These are phyloP conservation scores for Phania funesta DNA, from an alignment of 2,888 invertebrate genomes.

Conservation along the genomic window DNA sequence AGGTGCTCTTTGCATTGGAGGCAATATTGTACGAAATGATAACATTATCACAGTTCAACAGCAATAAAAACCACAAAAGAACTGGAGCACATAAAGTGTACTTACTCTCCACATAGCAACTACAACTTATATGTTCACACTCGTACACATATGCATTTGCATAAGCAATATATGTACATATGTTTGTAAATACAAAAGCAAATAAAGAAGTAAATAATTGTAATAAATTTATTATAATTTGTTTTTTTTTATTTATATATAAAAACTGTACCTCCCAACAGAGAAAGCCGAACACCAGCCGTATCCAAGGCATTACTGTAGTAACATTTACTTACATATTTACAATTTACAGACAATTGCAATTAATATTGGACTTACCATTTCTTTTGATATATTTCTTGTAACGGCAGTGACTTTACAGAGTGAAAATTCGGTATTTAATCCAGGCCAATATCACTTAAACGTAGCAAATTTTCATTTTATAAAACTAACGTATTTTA, in stretches of 20 bases:
- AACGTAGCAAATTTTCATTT: background rate
- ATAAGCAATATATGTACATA: background rate
- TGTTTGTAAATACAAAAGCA: no score
- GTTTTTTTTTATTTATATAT: background rate
- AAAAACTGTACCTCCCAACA: conserved; percentile 19
- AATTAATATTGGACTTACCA: conserved; percentile 49
- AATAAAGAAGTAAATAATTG: background rate
- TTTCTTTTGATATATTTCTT: conserved; percentile 35
- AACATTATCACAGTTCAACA: conserved; percentile 47
- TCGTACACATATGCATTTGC: background rate
- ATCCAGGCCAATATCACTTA: background rate
- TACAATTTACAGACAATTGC: no score
- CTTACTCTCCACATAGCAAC: conserved; percentile 41
- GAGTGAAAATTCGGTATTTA: conserved; percentile 1
- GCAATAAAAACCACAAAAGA: conserved; percentile 2
- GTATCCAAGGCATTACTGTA: conserved; percentile 47
- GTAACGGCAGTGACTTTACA: background rate
- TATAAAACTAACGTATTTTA: no score
- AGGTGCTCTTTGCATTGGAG: background rate
- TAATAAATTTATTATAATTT: no score
- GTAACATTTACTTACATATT: conserved; percentile 21
- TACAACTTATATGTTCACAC: background rate
- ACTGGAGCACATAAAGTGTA: conserved; percentile 34
- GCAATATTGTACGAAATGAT: conserved; percentile 4
- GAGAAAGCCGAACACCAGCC: background rate